A percentile compares a stretch with the other conserved stretches of the same genome.
phyloP scores from a whole-genome alignment of 2,888 invertebrate genomes.

The Eupithecia pulchellata region DNA sequence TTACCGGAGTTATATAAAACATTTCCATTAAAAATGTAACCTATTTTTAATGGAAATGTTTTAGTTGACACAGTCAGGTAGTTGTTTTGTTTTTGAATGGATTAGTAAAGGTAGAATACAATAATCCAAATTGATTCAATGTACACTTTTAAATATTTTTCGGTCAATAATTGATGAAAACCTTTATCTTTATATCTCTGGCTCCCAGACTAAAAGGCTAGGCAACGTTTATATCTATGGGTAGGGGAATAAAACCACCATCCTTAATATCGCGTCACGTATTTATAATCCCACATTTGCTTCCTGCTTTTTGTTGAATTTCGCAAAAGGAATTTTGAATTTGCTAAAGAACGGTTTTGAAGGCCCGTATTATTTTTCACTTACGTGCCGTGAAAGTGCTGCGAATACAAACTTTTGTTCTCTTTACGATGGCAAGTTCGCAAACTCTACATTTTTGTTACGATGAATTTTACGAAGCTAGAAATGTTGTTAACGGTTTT shows the following conservation, averaged over 20 bases:
- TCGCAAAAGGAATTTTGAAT: constrained; percentile 69
- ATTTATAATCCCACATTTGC: constrained; percentile 79
- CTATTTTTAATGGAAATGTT: no score
- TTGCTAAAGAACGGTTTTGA: constrained; percentile 63
- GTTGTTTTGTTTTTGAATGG: no score
- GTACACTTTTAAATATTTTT: no score
- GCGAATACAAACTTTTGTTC: constrained; percentile 12
- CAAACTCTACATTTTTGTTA: constrained; percentile 6
- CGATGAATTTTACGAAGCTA: not conserved
- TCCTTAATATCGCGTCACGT: constrained; percentile 77
- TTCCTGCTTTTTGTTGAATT: constrained; percentile 81
- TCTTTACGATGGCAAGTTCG: not conserved
- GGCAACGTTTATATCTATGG: constrained; percentile 53
- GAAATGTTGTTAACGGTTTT: constrained; percentile 2
- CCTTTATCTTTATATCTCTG: not conserved
- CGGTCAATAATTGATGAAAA: no score
- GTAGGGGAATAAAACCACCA: constrained; percentile 74
- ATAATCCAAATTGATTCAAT: no score
- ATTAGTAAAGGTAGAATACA: no score
- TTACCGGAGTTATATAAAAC: no score
- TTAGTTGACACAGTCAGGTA: no score
- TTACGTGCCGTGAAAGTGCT: constrained; percentile 16
- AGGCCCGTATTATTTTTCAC: constrained; percentile 39
- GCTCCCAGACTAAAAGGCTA: constrained; percentile 26
- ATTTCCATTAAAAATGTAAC: no score